Base-by-base conservation (phyloP, 2,113 vertebrate species). In the Tragulus kanchil region DNA sequence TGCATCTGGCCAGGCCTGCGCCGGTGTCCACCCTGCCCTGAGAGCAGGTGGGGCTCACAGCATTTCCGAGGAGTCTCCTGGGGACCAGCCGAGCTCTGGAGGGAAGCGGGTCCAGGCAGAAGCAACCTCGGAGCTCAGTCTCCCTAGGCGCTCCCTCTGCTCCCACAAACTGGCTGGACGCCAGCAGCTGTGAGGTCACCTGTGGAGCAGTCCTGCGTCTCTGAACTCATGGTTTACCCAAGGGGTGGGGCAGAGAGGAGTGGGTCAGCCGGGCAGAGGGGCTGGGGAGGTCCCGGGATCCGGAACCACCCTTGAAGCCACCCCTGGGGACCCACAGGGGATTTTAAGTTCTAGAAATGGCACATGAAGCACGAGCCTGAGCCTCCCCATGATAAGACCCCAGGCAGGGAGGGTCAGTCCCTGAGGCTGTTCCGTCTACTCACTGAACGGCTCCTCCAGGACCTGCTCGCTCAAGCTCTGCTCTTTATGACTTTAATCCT, bases 331-430 rank as follows among this genome's bases (percentile, higher is more conserved):
- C 3, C 25, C 26, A 10, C 1, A 7, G n/a, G 62, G 77, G 9
- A 58, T 28, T 42, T 67, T 50, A 14, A 54, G 23, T 21, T 75
- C 48, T 48, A 36, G 28, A 36, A 13, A 28, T 13, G 10, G 59
- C 0, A 3, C 31, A 65, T 45, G 31, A 48, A 42, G 48, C 48
- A 61, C 10, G 3, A 5, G 59, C 3, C 11, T 56, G n/a, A 36
- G 7, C 50, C 50, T n/a, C 7, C 17, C n/a, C 56, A 26, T 10
- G 3, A 42, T 42, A 42, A 25, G 62, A 82, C 77, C 42, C 48
- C 61, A 28, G 50, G 11, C 16, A 3, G 1, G 0, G 0, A 10
- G 5, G 26, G 61, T 1, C 10, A 1, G 17, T 8, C 31, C 4
- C 48, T 16, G 61, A 8, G 73, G 58, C 75, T 7, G 2, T 23